Evolutionary conservation across 2,888 invertebrate genomes (phyloP), one percentile per base, ranked within the genome.

Genomic region (Harpalus rufipes): DNA sequence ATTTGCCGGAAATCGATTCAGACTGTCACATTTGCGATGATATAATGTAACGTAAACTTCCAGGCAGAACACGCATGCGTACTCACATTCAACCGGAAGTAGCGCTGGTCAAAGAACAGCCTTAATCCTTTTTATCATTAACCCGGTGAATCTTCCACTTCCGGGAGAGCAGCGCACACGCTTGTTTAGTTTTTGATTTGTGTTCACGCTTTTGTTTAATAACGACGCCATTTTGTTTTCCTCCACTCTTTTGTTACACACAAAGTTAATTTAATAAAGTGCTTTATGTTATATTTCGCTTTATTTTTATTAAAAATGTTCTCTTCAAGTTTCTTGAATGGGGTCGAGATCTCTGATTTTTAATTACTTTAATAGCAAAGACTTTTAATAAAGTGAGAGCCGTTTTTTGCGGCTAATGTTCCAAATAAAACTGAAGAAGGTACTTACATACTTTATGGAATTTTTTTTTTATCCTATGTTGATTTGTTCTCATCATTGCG

Each of bases 41-140:
- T 84, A 84, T 84, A 84, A 84, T 84, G 84, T 78, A 61, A 78
- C 84, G 74, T 84, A 84, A 84, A 84, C 84, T 63, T 16, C 78
- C 65, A 44, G 21, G 18, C 56, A 68, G 21, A 14, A 16, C 25
- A n/a, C 56, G 39, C 79, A 80, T 41, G 80, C 78, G 58, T 56
- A 18, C 18, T 12, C 65, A 32, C 39, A 7, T 6, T n/a, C 32
- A n/a, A 32, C 65, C 65, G 44, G 39, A 39, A 44, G 39, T 39
- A 21, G 87, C 86, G 88, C 87, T 87, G 87, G 88, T 88, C 25
- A 63, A 63, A 85, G 86, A 88, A 88, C 68, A 88, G 25, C 25
- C 63, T 8, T 63, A 63, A 63, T 63, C 25, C 86, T 86, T 88
- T 88, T 88, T 88, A 89, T 89, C 89, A 89, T 89, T 89, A 89